Evolutionary conservation across 1,140 invertebrate species (phyloP), one percentile per base, ranked within the genome.

Genomic region (Limonius californicus): DNA sequence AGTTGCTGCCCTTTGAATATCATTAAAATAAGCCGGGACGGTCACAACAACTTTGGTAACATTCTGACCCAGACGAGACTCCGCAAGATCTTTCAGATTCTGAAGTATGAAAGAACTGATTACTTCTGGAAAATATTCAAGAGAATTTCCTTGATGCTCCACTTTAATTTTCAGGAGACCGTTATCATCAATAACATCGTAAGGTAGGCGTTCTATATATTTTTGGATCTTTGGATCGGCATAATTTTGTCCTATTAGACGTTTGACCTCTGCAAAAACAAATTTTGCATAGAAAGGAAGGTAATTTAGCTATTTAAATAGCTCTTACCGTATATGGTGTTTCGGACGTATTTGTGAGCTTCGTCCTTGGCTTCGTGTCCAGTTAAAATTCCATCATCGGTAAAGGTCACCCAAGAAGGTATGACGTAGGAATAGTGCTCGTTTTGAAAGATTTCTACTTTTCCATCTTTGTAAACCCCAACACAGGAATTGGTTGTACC

Each of bases 41-140:
- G 95, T 98, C 61, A 98, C 81, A 57, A 98, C 95, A 14, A 94
- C 94, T 80, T 97, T 95, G 73, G 93, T 94, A 0, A 93, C 90
- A 6, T 84, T 73, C 0, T 85, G 86, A 68, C 88, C 90, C 15
- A 97, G 77, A 74, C 96, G 97, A 42, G 84, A 84, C 69, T 97
- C 95, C 19, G 95, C 95, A 0, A 95, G 97, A 81, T 98, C 94
- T 77, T 95, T 97, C 95, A 98, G 97, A 81, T 98, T 97, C 67
- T 89, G 89, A 0, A 98, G 80, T 12, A 95, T 85, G 80, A 97
- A 97, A 15, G 95, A 95, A 60, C 95, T 95, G 72, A 98, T 89
- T 81, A 98, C 95, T 78, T 91, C 94, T 19, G 95, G 95, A 1
- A 93, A 96, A 74, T 97, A 97, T 70, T 95, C 82, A 80, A 97